phyloP scores from a whole-genome alignment of 2,888 invertebrate species.

The Plebejus argus region DNA sequence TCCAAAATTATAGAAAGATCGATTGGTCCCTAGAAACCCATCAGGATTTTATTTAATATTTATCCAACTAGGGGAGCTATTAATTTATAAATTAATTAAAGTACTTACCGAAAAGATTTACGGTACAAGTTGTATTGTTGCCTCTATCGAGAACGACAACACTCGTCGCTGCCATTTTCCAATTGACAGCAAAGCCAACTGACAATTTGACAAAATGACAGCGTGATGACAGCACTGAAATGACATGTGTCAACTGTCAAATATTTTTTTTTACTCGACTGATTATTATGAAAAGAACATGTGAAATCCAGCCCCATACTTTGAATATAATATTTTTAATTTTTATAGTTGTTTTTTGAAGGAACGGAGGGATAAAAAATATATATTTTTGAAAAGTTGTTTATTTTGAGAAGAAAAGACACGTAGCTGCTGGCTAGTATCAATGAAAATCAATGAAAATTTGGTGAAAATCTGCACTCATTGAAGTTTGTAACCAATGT shows the following conservation, averaged over 20 bases:
- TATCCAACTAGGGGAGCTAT: not conserved
- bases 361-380: no score
- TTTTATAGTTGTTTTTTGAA: no score
- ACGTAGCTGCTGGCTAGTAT: no score
- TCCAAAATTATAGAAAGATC: constrained; percentile 53
- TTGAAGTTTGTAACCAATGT: not conserved
- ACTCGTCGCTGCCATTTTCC: constrained; percentile 92
- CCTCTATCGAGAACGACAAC: constrained; percentile 97
- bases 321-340: no score
- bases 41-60: not conserved
- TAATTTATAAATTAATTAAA: constrained; percentile 29
- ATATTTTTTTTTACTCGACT: not conserved
- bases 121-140: constrained; percentile 97
- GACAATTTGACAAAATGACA: constrained; percentile 50
- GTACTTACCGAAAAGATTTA: constrained; percentile 95
- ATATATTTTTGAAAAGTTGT: no score
- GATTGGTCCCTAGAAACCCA: not conserved
- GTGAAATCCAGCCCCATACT: no score
- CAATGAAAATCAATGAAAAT: no score
- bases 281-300: not conserved
- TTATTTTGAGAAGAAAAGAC: no score
- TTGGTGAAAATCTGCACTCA: no score
- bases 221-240: not conserved
- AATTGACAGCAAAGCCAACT: constrained; percentile 77
- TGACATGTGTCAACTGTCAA: not conserved